phyloP scores from a whole-genome alignment of 2,888 invertebrate species.

The Lithophane leautieri region DNA sequence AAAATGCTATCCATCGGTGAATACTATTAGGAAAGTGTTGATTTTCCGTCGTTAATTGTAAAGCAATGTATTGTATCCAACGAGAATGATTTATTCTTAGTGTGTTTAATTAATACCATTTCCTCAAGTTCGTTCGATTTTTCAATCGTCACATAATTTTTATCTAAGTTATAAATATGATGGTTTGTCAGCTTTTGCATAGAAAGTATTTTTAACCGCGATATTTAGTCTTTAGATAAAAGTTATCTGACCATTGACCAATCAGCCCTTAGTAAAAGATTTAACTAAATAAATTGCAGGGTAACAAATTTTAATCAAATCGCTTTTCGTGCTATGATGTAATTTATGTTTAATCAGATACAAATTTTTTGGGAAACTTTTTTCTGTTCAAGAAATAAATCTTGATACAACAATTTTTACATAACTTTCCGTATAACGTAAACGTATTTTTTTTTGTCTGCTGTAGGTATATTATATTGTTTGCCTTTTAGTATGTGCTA shows the following conservation, averaged over 20 bases:
- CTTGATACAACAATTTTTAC: neutral
- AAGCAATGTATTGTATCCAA: constrained; percentile 7
- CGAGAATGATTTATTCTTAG: neutral
- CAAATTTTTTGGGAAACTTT: neutral
- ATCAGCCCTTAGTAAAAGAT: too few species aligned
- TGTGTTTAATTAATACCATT: neutral
- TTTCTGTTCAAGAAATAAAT: neutral
- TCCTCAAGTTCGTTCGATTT: too few species aligned
- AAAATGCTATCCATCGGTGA: constrained; percentile 64
- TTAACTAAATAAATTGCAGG: neutral
- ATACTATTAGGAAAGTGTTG: constrained; percentile 46
- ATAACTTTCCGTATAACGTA: neutral
- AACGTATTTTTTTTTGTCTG: too few species aligned
- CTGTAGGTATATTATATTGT: too few species aligned
- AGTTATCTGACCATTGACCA: too few species aligned
- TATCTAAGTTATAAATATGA: too few species aligned
- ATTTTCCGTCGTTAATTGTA: constrained; percentile 8
- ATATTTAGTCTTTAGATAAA: too few species aligned
- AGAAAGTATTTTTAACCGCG: too few species aligned
- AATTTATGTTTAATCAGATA: neutral
- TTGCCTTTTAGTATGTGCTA: too few species aligned
- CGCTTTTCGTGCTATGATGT: too few species aligned
- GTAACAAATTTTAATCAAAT: neutral
- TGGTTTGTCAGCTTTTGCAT: too few species aligned
- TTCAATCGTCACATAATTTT: too few species aligned